Conservation (phyloP, 2,797 vertebrate genomes). For the Xiphophorus birchmanni region DNA sequence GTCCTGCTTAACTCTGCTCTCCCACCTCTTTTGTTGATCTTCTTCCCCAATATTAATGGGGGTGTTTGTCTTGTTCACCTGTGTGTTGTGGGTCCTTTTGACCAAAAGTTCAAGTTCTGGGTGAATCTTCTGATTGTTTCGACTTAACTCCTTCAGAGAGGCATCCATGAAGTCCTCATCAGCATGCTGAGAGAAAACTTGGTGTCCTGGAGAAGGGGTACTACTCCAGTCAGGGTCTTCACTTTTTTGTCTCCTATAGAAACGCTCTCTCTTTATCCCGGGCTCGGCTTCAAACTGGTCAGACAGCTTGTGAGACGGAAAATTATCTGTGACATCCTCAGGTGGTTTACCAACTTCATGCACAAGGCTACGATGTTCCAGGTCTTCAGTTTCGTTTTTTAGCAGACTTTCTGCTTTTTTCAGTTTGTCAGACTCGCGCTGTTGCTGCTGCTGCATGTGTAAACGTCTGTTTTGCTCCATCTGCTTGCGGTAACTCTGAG, state of each 20-base stretch:
- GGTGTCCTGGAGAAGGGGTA: constrained; percentile 85
- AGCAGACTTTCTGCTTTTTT: constrained; percentile 91
- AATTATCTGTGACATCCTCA: constrained; percentile 96
- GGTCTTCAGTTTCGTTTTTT: constrained; percentile 89
- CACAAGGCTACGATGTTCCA: constrained; percentile 94
- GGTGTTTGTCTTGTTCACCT: constrained; percentile 87
- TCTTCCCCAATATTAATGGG: constrained; percentile 85
- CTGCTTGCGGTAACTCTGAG: constrained; percentile 98
- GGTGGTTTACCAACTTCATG: constrained; percentile 98
- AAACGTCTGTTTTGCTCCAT: constrained; percentile 96
- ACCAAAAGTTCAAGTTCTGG: constrained; percentile 86
- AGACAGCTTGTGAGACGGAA: constrained; percentile 91
- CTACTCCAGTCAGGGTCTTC: constrained; percentile 91
- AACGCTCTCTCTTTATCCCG: constrained; percentile 89
- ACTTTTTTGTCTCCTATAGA: constrained; percentile 94
- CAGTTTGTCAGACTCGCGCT: constrained; percentile 91
- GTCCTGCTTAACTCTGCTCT: constrained; percentile 88
- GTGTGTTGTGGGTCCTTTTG: constrained; percentile 85
- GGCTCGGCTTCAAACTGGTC: constrained; percentile 90
- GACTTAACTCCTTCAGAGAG: constrained; percentile 87
- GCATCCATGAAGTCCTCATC: constrained; percentile 85
- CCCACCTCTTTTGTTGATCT: constrained; percentile 89
- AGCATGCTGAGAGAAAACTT: constrained; percentile 83
- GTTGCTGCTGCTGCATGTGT: constrained; percentile 90
- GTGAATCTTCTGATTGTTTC: constrained; percentile 87